Conservation (phyloP, 2,113 vertebrate genomes). For the Aythya baeri region DNA sequence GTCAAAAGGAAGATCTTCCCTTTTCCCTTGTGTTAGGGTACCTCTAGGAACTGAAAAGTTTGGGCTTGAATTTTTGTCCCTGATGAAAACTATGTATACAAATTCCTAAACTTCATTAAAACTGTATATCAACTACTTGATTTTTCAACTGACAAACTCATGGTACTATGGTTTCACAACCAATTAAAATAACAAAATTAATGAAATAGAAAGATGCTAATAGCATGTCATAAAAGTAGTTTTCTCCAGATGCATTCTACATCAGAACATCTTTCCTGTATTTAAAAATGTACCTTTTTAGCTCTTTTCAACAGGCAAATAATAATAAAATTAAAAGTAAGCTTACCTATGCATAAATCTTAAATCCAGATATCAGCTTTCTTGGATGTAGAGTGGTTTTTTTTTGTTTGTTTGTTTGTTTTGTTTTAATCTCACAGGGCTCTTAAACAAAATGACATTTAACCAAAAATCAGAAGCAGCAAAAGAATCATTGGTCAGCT, state of each 20-base stretch:
- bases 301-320: not conserved
- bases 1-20: not conserved
- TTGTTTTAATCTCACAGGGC: not conserved
- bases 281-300: conserved; percentile 13
- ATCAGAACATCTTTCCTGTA: not conserved
- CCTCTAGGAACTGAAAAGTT: not conserved
- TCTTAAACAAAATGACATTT: not conserved
- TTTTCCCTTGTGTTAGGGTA: not conserved
- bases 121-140: conserved; percentile 26
- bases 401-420: not conserved
- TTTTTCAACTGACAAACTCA: not conserved
- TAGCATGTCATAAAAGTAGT: conserved; percentile 7
- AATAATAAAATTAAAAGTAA: conserved; percentile 18
- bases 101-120: not conserved
- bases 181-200: conserved; percentile 31
- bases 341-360: not conserved
- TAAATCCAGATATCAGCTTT: not conserved
- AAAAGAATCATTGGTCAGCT: not conserved
- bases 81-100: not conserved
- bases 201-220: conserved; percentile 38
- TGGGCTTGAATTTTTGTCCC: not conserved
- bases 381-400: not conserved
- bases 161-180: not conserved
- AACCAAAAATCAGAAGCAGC: not conserved
- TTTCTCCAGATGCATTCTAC: conserved; percentile 3